Base-by-base conservation (phyloP, 2,113 vertebrate species). In the Nesogale talazaci region DNA sequence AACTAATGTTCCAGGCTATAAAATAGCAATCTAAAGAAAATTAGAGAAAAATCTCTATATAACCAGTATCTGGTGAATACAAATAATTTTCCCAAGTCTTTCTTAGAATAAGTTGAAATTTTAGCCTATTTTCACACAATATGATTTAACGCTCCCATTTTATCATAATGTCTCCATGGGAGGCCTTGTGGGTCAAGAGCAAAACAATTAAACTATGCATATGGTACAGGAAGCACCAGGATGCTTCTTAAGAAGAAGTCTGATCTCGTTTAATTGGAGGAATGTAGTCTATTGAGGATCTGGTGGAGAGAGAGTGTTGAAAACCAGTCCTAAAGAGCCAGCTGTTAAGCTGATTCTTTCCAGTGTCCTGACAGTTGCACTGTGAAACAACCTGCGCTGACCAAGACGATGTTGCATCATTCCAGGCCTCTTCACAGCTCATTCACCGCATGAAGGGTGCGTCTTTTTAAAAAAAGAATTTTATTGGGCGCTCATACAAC, bases 261-360 rank as follows among this genome's bases (percentile, higher is more conserved):
- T 70, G 84, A 97, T 40, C 70, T 65, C 46, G 81, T n/a, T 92
- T 88, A 92, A 89, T 90, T 27, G 81, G 59, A 88, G 67, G 94
- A 91, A 88, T 86, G 94, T 88, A 87, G 81, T 89, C 79, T 86
- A 75, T 83, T 74, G 86, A 86, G 86, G 59, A 74, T 77, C 70
- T 90, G 59, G 90, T 77, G 36, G 85, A 83, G 92, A 94, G 34
- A 90, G 61, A 80, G 79, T 88, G 88, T 78, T 95, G 87, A 91
- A 97, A 96, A 96, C 27, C 82, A 93, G 90, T 63, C 74, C 22
- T 52, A 69, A 42, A 90, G 93, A 94, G 83, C 85, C 88, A 93
- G 93, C 88, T 96, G 94, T 90, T 81, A 69, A 46, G 52, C 0
- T 27, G 79, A 83, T 38, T 83, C 74, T 92, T 96, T 94, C 76